Percentiles rank a stretch among this genome's conserved stretches.
Evolutionary conservation across 2,888 invertebrate species (phyloP).

Genomic region (Ectemnius lituratus): DNA sequence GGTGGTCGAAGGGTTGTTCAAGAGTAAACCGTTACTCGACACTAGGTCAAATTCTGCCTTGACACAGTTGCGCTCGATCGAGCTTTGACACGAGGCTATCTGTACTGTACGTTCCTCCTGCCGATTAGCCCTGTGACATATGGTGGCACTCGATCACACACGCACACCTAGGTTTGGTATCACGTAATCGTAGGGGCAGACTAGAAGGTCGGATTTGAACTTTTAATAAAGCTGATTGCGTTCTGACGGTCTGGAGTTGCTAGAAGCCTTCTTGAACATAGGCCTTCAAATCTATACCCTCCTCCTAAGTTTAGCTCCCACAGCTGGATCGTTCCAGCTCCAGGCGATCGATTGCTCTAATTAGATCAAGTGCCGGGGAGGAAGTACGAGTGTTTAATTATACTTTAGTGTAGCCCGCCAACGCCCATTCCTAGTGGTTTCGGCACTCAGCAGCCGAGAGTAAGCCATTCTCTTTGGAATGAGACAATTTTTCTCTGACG

Average conservation of each 20-base stretch:
- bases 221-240: no score
- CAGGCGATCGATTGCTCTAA: slow-evolving; percentile 29
- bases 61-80: slow-evolving; percentile 58
- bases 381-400: not conserved
- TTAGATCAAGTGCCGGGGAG: slow-evolving; percentile 36
- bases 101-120: no score
- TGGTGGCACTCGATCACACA: no score
- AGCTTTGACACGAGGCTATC: slow-evolving; percentile 18
- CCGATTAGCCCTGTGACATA: no score
- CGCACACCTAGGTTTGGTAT: no score
- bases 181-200: no score
- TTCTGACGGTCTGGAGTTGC: no score
- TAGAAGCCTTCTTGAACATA: no score
- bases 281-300: not conserved
- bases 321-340: slow-evolving; percentile 4
- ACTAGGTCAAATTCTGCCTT: slow-evolving; percentile 57
- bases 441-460: not conserved
- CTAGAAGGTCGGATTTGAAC: no score
- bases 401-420: not conserved
- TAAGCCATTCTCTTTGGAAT: no score
- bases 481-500: no score
- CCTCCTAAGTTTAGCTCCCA: not conserved
- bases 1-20: not conserved
- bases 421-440: slow-evolving; percentile 2
- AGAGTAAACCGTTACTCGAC: slow-evolving; percentile 12